These are phyloP conservation scores for Mesorhabditis sp. DNA, from an alignment of 2,888 invertebrate species.

Conservation along the genomic window DNA sequence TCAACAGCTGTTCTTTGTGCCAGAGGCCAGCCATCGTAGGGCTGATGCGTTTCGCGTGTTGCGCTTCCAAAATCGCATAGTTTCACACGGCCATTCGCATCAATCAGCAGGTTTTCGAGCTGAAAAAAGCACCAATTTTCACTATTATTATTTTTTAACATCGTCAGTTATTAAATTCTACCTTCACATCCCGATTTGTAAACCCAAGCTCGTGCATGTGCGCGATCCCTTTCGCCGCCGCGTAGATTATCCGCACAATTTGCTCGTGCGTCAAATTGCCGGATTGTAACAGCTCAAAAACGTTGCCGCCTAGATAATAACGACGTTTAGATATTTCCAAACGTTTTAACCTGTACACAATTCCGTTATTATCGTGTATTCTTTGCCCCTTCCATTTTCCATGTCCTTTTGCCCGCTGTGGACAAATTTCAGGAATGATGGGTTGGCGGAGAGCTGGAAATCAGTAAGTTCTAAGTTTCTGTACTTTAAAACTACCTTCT, in stretches of 20 bases:
- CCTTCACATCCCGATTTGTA: constrained; percentile 89
- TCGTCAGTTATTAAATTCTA: constrained; percentile 55
- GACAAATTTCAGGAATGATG: constrained; percentile 70
- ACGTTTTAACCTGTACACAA: constrained; percentile 74
- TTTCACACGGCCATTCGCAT: constrained; percentile 79
- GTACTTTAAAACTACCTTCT: constrained; percentile 27
- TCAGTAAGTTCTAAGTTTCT: constrained; percentile 20
- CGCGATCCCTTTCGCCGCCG: constrained; percentile 81
- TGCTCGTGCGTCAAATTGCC: constrained; percentile 56
- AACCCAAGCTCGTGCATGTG: constrained; percentile 87
- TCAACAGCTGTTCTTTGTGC: constrained; percentile 84
- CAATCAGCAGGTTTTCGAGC: constrained; percentile 86
- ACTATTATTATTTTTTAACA: constrained; percentile 69
- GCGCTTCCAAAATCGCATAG: constrained; percentile 96
- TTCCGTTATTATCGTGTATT: constrained; percentile 87
- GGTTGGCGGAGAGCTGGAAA: constrained; percentile 75
- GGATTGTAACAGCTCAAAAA: constrained; percentile 31
- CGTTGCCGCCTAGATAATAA: constrained; percentile 31
- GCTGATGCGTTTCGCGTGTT: constrained; percentile 74
- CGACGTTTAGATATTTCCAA: constrained; percentile 36
- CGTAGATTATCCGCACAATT: constrained; percentile 79
- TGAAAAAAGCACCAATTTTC: constrained; percentile 76
- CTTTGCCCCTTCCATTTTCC: constrained; percentile 70
- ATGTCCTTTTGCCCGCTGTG: constrained; percentile 59
- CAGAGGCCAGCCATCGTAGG: constrained; percentile 86